A percentile compares a stretch with the other conserved stretches of the same genome.
phyloP scores from a whole-genome alignment of 2,888 invertebrate genomes.

The Tenthredo livida region DNA sequence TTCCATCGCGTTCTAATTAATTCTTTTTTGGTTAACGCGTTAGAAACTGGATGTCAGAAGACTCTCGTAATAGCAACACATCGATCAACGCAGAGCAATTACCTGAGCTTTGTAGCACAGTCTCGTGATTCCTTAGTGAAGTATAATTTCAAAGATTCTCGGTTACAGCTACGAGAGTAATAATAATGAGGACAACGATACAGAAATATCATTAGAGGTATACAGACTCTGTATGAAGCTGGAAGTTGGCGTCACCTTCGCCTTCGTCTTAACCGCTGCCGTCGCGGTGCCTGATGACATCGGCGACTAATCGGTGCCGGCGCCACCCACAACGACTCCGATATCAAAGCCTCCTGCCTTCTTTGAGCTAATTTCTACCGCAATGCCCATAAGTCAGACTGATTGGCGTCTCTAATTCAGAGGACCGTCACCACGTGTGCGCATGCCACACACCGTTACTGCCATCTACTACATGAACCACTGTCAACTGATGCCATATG shows the following conservation, averaged over 20 bases:
- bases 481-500: conserved; percentile 30
- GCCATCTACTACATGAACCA: neutral
- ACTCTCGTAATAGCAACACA: conserved; percentile 12
- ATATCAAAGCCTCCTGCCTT: conserved; percentile 62
- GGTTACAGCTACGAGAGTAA: neutral
- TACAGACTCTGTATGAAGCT: conserved; percentile 37
- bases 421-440: conserved; percentile 47
- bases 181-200: conserved; percentile 19
- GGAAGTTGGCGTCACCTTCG: conserved; percentile 9
- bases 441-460: conserved; percentile 40
- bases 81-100: conserved; percentile 46
- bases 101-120: conserved; percentile 6
- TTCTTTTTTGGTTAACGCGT: conserved; percentile 8
- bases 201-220: conserved; percentile 45
- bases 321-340: conserved; percentile 54
- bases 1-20: conserved; percentile 14
- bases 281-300: conserved; percentile 51
- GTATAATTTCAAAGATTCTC: conserved; percentile 32
- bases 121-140: conserved; percentile 12
- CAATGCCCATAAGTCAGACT: conserved; percentile 65
- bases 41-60: neutral
- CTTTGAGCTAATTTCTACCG: conserved; percentile 66
- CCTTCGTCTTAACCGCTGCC: conserved; percentile 5
- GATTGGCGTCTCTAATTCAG: conserved; percentile 67
- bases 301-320: conserved; percentile 50